Conservation (phyloP, 2,888 invertebrate species). For the Fissipunctia ypsillon region DNA sequence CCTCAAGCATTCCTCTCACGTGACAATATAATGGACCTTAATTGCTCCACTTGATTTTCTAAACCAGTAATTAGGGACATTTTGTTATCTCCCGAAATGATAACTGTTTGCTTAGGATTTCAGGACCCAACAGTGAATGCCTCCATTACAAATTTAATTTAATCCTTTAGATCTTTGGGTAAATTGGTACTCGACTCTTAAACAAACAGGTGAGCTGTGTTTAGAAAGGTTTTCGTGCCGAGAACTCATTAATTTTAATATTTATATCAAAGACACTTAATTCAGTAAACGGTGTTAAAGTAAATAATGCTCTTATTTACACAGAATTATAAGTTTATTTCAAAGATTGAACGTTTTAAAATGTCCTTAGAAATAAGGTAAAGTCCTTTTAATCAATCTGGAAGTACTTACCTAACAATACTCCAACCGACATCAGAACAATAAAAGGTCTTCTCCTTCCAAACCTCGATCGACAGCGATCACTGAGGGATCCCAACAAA, state of each 20-base stretch:
- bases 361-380: not conserved
- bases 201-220: conserved; percentile 33
- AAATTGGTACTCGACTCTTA: conserved; percentile 46
- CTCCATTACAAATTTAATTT: conserved; percentile 47
- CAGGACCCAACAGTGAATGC: conserved; percentile 17
- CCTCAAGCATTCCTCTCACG: conserved; percentile 22
- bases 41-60: conserved; percentile 41
- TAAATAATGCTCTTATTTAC: conserved; percentile 22
- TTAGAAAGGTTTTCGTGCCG: conserved; percentile 31
- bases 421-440: conserved; percentile 96
- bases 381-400: not conserved
- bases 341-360: too few relatives aligned
- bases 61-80: conserved; percentile 37
- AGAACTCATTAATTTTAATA: conserved; percentile 39
- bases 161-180: conserved; percentile 47
- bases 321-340: too few relatives aligned
- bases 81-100: conserved; percentile 41
- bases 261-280: conserved; percentile 25
- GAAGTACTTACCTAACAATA: conserved; percentile 93
- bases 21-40: conserved; percentile 30
- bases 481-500: conserved; percentile 97
- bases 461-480: conserved; percentile 94
- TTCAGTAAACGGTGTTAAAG: conserved; percentile 25
- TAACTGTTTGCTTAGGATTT: conserved; percentile 60
- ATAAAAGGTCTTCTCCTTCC: conserved; percentile 98